Conservation (phyloP, 2,797 vertebrate genomes). For the Ibycter americanus region DNA sequence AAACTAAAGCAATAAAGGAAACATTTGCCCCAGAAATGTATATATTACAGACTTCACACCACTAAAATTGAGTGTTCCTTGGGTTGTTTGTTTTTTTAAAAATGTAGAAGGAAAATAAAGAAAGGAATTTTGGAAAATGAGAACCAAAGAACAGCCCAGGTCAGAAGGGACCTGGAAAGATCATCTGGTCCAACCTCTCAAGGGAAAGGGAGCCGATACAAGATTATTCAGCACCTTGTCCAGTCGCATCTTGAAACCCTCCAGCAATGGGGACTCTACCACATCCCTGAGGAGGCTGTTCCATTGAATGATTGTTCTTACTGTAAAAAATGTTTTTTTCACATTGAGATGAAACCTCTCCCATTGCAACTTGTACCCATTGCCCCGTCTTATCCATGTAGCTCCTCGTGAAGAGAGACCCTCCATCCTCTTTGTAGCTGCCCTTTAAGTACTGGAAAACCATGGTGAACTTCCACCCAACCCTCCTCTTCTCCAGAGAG, state of each 20-base stretch:
- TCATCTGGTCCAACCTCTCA: neutral
- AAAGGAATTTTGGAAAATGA: neutral
- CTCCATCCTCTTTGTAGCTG: accelerated
- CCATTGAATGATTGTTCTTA: neutral
- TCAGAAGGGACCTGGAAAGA: neutral
- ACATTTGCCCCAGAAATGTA: neutral
- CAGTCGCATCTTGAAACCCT: neutral
- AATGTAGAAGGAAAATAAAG: neutral
- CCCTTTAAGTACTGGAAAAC: neutral
- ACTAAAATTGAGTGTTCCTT: neutral
- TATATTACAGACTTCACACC: neutral
- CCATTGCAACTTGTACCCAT: neutral
- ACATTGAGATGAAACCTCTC: no score
- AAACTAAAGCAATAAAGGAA: neutral
- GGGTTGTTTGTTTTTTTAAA: neutral
- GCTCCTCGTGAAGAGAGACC: neutral
- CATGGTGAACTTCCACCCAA: accelerated
- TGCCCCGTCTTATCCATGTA: neutral
- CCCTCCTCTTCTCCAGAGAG: neutral
- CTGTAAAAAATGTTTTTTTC: neutral
- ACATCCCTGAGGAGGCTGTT: neutral
- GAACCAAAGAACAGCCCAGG: neutral
- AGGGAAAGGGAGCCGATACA: neutral
- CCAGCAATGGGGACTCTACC: neutral
- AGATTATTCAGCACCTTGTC: neutral